These are phyloP conservation scores for Schlechtendalia chinensis DNA, from an alignment of 1,140 invertebrate genomes.

Conservation along the genomic window DNA sequence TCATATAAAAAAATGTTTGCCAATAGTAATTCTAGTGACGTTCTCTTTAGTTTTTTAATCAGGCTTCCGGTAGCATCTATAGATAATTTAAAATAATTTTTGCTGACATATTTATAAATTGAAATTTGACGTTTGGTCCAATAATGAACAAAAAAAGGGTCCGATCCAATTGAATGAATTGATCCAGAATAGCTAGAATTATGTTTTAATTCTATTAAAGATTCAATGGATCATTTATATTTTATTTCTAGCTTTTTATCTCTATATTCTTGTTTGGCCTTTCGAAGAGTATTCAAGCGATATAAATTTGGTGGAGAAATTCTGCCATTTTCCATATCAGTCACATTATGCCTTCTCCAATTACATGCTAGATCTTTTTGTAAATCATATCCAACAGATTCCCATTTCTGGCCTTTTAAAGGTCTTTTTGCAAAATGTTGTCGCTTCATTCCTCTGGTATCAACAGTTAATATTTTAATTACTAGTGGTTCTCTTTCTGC, in stretches of 20 bases:
- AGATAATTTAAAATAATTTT: conserved; percentile 4
- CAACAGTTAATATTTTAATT: conserved; percentile 1
- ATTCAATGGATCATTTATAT: not conserved
- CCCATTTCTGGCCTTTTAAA: not conserved
- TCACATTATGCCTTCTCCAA: not conserved
- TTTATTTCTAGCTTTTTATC: conserved; percentile 6
- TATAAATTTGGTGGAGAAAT: conserved; percentile 6
- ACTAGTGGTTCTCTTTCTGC: not conserved
- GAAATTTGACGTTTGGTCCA: not conserved
- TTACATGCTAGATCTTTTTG: conserved; percentile 8
- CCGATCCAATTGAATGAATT: not conserved
- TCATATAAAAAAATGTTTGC: too few species aligned
- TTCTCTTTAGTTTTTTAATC: conserved; percentile 9
- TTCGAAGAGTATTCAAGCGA: not conserved
- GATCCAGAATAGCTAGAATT: not conserved
- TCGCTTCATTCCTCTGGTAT: not conserved
- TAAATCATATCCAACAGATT: not conserved
- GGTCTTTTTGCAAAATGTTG: not conserved
- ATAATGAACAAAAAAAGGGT: conserved; percentile 1
- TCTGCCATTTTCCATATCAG: not conserved
- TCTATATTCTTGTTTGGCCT: not conserved
- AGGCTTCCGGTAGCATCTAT: not conserved
- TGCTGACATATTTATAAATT: not conserved
- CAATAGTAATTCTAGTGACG: not conserved
- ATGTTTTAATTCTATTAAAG: not conserved